phyloP scores from a whole-genome alignment of 2,113 vertebrate genomes.

The Caracal caracal region DNA sequence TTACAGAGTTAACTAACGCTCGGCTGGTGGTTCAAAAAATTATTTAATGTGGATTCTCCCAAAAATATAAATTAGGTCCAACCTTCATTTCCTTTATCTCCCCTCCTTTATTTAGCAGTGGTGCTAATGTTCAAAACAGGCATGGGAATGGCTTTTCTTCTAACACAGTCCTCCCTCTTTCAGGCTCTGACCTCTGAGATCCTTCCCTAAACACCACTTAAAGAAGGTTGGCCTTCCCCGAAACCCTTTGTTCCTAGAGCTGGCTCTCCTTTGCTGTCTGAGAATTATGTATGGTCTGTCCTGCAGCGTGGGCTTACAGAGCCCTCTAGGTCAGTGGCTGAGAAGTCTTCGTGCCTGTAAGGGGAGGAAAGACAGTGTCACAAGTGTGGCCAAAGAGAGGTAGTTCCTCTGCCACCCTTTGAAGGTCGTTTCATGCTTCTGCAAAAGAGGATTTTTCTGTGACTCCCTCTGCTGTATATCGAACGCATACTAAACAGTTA shows the following conservation, averaged over 20 bases:
- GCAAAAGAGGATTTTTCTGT: not conserved
- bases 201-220: constrained; percentile 74
- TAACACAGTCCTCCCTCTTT: constrained; percentile 32
- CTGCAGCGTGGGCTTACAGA: constrained; percentile 74
- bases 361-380: not conserved
- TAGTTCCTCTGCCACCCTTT: not conserved
- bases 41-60: not conserved
- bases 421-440: not conserved
- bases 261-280: constrained; percentile 79
- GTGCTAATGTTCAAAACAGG: not conserved
- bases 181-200: constrained; percentile 50
- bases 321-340: constrained; percentile 76
- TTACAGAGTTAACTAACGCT: constrained; percentile 4
- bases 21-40: not conserved
- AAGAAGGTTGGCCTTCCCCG: constrained; percentile 76
- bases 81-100: constrained; percentile 67
- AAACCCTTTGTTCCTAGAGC: constrained; percentile 79
- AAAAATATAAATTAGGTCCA: constrained; percentile 56
- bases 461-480: not conserved
- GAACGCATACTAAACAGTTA: not conserved
- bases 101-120: constrained; percentile 32
- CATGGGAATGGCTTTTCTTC: constrained; percentile 59
- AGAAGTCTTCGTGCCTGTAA: constrained; percentile 48
- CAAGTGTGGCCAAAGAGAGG: not conserved
- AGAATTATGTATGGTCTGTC: constrained; percentile 76